A percentile compares a stretch with the other conserved stretches of the same genome.
phyloP scores from a whole-genome alignment of 2,797 vertebrate species.

The Pelochelys cantorii region DNA sequence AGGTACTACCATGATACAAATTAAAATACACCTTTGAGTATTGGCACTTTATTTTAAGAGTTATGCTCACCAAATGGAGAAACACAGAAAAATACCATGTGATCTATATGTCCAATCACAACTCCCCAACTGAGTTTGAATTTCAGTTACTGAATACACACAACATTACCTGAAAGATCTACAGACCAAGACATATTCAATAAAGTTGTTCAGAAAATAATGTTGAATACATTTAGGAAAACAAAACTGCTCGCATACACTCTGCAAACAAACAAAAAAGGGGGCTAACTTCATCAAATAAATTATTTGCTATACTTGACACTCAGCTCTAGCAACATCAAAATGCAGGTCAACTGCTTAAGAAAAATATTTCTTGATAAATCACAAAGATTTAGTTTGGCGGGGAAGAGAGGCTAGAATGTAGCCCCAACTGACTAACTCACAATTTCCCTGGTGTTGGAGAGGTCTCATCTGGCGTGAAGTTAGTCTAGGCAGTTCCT shows the following conservation, averaged over 20 bases:
- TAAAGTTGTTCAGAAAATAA: not conserved
- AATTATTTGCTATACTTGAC: not conserved
- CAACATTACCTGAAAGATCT: not conserved
- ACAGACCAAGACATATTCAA: fast-evolving
- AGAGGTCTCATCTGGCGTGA: not conserved
- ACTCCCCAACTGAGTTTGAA: not conserved
- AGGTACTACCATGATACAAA: not conserved
- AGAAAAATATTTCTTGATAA: not conserved
- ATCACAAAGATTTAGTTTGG: fast-evolving
- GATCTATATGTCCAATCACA: not conserved
- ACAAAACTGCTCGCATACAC: not conserved
- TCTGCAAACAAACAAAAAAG: not conserved
- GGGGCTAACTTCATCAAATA: not conserved
- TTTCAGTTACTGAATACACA: not conserved
- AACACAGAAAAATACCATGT: not conserved
- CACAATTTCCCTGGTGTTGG: not conserved
- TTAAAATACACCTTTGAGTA: not conserved
- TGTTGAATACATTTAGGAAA: not conserved
- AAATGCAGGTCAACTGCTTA: not conserved
- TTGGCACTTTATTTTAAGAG: not conserved
- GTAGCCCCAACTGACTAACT: not conserved
- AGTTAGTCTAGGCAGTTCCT: not conserved
- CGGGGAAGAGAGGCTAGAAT: not conserved
- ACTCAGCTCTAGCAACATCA: not conserved
- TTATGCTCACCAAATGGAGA: not conserved